Evolutionary conservation across 2,797 vertebrate species (phyloP).

Genomic region (Odontamblyopus lacepedii): DNA sequence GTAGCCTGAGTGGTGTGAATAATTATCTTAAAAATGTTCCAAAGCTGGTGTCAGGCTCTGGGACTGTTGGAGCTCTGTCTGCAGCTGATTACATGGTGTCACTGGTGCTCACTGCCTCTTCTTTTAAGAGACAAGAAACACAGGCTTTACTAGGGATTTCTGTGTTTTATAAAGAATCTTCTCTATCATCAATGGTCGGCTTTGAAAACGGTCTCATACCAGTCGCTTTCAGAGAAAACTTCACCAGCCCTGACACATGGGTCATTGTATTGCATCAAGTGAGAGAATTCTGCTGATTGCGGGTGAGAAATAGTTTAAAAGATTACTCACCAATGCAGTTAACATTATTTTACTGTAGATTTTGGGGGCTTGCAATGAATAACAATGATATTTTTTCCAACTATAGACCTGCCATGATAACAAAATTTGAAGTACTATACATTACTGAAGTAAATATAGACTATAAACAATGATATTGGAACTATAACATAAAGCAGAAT

Average conservation of each 20-base stretch:
- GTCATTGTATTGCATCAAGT: too few species aligned
- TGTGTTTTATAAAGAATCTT: neutral
- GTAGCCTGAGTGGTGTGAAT: neutral
- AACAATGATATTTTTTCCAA: neutral
- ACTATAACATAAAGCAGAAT: too few species aligned
- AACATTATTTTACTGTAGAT: neutral
- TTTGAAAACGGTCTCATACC: neutral
- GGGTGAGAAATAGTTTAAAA: neutral
- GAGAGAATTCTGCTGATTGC: too few species aligned
- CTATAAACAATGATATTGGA: too few species aligned
- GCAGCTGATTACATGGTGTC: slow-evolving; percentile 44
- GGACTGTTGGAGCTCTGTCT: slow-evolving; percentile 5
- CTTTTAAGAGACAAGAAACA: slow-evolving; percentile 12
- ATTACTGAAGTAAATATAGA: too few species aligned
- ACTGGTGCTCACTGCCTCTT: slow-evolving; percentile 13
- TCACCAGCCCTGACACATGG: neutral
- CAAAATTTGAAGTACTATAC: too few species aligned
- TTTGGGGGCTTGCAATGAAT: neutral
- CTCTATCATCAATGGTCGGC: neutral
- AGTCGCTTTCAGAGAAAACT: neutral
- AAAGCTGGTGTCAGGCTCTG: neutral
- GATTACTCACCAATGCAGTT: neutral
- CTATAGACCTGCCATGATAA: too few species aligned
- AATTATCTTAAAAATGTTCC: slow-evolving; percentile 24
- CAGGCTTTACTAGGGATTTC: neutral